Percentiles rank a stretch among this genome's conserved stretches.
Conservation (phyloP, 2,797 vertebrate genomes). For the Pseudocheirus occidentalis region DNA sequence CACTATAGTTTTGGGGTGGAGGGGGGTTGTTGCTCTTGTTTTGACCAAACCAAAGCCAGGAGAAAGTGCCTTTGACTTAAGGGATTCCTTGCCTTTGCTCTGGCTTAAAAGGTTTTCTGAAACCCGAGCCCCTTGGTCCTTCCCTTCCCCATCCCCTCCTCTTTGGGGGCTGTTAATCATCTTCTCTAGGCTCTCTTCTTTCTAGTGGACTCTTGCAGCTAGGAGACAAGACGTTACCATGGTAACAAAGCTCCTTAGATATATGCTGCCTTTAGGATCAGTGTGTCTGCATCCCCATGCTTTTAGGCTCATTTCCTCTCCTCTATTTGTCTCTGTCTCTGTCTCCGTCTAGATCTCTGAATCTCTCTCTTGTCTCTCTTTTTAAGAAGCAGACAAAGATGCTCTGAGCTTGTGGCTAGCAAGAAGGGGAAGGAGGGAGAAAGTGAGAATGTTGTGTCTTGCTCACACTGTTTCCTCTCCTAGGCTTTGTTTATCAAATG, state of each 20-base stretch:
- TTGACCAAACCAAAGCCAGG: neutral
- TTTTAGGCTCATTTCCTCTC: constrained; percentile 76
- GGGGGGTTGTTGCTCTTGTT: neutral
- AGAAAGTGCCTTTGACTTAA: neutral
- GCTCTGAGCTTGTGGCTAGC: constrained; percentile 60
- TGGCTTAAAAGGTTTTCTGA: neutral
- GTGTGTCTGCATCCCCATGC: constrained; percentile 71
- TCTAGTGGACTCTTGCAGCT: constrained; percentile 80
- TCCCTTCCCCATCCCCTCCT: neutral
- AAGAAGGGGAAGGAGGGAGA: constrained; percentile 56
- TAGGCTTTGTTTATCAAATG: neutral
- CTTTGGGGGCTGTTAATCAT: constrained; percentile 69
- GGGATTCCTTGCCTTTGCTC: neutral
- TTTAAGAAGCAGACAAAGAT: constrained; percentile 68
- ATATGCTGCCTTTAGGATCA: constrained; percentile 78
- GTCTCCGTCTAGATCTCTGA: neutral
- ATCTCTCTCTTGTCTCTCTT: neutral
- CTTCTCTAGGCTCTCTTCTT: constrained; percentile 80
- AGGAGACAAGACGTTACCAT: constrained; percentile 84
- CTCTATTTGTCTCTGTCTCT: neutral
- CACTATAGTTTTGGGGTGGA: neutral
- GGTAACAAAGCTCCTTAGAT: constrained; percentile 84
- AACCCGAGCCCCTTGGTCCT: neutral
- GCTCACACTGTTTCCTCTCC: accelerated
- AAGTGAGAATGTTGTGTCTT: neutral